Evolutionary conservation across 2,797 vertebrate genomes (phyloP).

Genomic region (Oreochromis mossambicus): DNA sequence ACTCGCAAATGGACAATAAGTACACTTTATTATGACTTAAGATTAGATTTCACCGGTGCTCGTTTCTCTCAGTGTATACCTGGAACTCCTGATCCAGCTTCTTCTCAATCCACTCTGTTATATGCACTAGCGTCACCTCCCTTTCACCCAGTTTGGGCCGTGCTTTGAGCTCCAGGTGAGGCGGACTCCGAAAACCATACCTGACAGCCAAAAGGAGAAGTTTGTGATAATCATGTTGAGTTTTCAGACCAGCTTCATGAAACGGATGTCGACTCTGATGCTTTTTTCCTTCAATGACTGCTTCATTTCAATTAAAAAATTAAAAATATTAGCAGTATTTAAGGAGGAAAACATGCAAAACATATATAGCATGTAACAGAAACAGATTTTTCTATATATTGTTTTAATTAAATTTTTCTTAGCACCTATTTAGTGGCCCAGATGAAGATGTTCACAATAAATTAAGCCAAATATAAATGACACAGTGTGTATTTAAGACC

Average conservation of each 20-base stretch:
- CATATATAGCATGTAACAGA: background rate
- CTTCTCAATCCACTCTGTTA: constrained; percentile 98
- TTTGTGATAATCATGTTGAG: background rate
- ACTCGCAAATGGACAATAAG: background rate
- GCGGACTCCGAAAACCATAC: constrained; percentile 96
- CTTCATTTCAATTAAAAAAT: background rate
- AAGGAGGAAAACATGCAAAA: background rate
- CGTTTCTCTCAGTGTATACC: constrained; percentile 66
- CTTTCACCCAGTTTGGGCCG: constrained; percentile 96
- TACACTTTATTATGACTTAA: background rate
- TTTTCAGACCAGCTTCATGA: background rate
- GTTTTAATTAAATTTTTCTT: background rate
- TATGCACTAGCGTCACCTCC: constrained; percentile 93
- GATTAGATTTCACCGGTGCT: background rate
- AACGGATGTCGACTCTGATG: background rate
- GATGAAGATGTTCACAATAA: background rate
- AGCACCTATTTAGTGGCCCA: background rate
- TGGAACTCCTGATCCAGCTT: constrained; percentile 98
- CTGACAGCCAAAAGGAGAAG: constrained; percentile 57
- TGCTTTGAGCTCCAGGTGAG: constrained; percentile 92
- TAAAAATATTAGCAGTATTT: background rate
- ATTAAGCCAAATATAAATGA: background rate
- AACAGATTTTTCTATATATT: background rate
- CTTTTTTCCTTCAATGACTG: background rate
- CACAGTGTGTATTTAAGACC: background rate